These are phyloP conservation scores for Enteromius mattozi DNA, from an alignment of 2,797 vertebrate genomes.

Conservation along the genomic window DNA sequence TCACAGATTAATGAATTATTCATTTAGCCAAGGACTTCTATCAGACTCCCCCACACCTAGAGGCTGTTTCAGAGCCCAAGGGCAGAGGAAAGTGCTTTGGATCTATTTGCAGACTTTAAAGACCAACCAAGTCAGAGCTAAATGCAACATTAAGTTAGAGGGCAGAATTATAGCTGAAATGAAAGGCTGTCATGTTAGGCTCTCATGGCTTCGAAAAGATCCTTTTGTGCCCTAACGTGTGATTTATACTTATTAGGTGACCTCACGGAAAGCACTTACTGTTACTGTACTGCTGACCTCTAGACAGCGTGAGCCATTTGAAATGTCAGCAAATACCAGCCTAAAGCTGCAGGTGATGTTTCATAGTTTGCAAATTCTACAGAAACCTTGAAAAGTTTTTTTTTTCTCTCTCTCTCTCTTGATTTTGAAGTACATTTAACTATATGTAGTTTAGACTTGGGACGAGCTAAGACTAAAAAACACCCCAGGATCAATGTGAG, in stretches of 20 bases:
- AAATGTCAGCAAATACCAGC: conserved; percentile 11
- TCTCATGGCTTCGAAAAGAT: background rate
- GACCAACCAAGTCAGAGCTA: background rate
- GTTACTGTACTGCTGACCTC: conserved; percentile 13
- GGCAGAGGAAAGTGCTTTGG: conserved; percentile 15
- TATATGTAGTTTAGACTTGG: background rate
- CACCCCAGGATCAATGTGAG: background rate
- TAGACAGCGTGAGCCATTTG: background rate
- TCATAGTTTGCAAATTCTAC: conserved; percentile 5
- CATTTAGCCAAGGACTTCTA: conserved; percentile 55
- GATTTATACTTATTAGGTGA: conserved; percentile 20
- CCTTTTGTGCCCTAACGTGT: background rate
- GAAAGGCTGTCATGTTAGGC: conserved; percentile 5
- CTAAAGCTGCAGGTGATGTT: background rate
- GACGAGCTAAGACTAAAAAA: background rate
- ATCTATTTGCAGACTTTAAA: conserved; percentile 40
- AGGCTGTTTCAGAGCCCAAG: conserved; percentile 31
- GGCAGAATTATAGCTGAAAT: conserved; percentile 16
- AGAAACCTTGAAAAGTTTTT: background rate
- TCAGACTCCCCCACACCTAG: conserved; percentile 43
- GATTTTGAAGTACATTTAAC: background rate
- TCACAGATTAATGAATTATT: conserved; percentile 62
- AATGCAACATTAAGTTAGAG: conserved; percentile 30
- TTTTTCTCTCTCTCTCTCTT: no score
- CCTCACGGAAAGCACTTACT: background rate